Percentiles rank a stretch among this genome's conserved stretches.
phyloP scores from a whole-genome alignment of 2,113 vertebrate species.

The Chamaea fasciata region DNA sequence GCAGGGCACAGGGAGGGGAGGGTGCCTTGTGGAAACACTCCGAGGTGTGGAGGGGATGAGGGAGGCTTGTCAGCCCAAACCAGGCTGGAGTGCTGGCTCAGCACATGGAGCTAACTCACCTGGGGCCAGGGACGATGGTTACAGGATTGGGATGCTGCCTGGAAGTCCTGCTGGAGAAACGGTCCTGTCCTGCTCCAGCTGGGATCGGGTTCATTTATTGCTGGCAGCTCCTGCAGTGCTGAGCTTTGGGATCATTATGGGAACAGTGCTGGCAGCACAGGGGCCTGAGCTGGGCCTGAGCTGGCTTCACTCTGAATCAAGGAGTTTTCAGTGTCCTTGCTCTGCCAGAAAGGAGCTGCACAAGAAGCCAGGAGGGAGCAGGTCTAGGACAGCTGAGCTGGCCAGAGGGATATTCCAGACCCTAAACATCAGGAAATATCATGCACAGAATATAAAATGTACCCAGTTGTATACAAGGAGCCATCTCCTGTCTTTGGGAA shows the following conservation, averaged over 20 bases:
- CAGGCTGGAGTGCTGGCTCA: not conserved
- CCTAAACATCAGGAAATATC: not conserved
- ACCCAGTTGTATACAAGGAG: not conserved
- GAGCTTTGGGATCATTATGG: not conserved
- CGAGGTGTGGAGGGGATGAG: not conserved
- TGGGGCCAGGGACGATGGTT: not conserved
- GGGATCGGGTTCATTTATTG: not conserved
- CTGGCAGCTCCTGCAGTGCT: not conserved
- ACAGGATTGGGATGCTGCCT: not conserved
- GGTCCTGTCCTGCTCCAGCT: not conserved
- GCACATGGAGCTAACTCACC: not conserved
- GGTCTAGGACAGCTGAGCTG: not conserved
- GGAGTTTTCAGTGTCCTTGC: not conserved
- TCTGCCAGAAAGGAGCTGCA: not conserved
- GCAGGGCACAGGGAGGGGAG: not conserved
- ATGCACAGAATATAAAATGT: not conserved
- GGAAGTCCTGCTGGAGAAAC: not conserved
- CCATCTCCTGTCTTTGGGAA: accelerated
- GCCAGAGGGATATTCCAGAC: not conserved
- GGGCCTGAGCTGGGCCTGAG: not conserved
- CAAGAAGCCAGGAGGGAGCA: not conserved
- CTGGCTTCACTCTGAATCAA: not conserved
- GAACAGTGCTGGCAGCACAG: not conserved
- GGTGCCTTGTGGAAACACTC: not conserved
- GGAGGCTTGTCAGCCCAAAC: not conserved